Conservation (phyloP, 2,888 invertebrate genomes). For the Agrotis segetum region DNA sequence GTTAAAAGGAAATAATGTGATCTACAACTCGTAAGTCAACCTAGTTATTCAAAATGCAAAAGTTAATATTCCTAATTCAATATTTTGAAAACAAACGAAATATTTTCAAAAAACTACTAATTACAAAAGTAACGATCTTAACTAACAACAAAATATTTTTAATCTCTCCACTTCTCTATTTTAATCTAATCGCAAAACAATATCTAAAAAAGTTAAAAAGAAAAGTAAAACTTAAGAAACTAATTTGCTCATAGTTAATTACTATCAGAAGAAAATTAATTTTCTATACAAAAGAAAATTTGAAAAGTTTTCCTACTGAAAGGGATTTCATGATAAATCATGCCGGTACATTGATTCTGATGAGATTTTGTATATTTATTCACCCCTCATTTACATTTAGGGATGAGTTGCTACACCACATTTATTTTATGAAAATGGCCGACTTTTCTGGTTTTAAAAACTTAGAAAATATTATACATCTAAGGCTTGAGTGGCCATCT, state of each 20-base stretch:
- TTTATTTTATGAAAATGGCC: constrained; percentile 10
- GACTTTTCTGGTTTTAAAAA: not conserved
- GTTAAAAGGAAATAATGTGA: no score
- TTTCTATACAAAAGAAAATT: constrained; percentile 44
- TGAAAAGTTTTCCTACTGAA: constrained; percentile 32
- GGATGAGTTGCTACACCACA: not conserved
- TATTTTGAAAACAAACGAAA: no score
- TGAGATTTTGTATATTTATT: constrained; percentile 53
- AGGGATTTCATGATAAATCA: constrained; percentile 54
- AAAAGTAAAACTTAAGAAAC: constrained; percentile 28
- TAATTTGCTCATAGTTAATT: constrained; percentile 51
- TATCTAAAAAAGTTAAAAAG: constrained; percentile 19
- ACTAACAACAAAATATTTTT: no score
- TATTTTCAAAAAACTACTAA: no score
- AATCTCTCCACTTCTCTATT: not conserved
- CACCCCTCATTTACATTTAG: constrained; percentile 32
- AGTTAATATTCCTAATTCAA: no score
- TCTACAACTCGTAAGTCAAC: no score
- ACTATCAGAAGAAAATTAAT: constrained; percentile 50
- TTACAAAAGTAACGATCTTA: no score
- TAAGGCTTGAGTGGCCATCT: no score
- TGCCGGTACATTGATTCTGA: constrained; percentile 49
- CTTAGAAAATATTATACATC: not conserved
- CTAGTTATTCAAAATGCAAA: no score
- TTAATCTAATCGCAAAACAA: constrained; percentile 9